These are phyloP conservation scores for Sorex maritimensis DNA, from an alignment of 2,797 vertebrate species.

Conservation along the genomic window DNA sequence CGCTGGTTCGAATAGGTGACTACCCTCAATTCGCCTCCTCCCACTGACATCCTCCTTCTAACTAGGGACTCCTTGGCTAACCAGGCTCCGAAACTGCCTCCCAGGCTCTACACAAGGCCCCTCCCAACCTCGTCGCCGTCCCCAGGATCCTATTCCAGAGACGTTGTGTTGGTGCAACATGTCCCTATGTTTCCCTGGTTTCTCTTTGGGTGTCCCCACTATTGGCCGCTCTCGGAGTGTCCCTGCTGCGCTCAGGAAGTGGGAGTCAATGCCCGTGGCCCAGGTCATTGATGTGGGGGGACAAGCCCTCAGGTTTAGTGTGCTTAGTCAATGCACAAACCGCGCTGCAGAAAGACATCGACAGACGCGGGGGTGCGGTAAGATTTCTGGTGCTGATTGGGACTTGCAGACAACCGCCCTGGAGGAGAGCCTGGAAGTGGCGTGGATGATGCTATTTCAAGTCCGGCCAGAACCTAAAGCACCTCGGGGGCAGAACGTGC, in stretches of 20 bases:
- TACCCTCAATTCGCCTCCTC: not conserved
- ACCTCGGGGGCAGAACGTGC: not conserved
- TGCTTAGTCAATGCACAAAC: too few species aligned
- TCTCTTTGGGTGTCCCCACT: not conserved
- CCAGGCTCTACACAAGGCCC: not conserved
- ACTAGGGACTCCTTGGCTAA: not conserved
- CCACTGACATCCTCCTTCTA: not conserved
- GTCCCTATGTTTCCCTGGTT: not conserved
- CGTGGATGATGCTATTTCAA: not conserved
- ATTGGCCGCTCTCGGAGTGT: not conserved
- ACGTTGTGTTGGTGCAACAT: not conserved
- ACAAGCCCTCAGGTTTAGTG: too few species aligned
- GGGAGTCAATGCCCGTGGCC: not conserved
- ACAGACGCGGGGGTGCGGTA: not conserved
- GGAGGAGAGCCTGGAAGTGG: constrained; percentile 10
- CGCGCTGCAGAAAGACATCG: not conserved
- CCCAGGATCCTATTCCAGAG: not conserved
- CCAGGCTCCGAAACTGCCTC: constrained; percentile 9
- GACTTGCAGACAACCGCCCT: not conserved
- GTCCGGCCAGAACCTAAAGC: constrained; percentile 21
- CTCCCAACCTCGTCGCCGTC: not conserved
- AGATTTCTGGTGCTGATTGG: not conserved
- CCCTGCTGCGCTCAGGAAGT: not conserved
- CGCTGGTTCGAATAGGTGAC: not conserved
- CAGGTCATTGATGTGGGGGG: not conserved